Percentiles rank a stretch among this genome's conserved stretches.
These are phyloP conservation scores for Datnioides undecimradiatus DNA, from an alignment of 2,113 vertebrate genomes.

Conservation along the genomic window DNA sequence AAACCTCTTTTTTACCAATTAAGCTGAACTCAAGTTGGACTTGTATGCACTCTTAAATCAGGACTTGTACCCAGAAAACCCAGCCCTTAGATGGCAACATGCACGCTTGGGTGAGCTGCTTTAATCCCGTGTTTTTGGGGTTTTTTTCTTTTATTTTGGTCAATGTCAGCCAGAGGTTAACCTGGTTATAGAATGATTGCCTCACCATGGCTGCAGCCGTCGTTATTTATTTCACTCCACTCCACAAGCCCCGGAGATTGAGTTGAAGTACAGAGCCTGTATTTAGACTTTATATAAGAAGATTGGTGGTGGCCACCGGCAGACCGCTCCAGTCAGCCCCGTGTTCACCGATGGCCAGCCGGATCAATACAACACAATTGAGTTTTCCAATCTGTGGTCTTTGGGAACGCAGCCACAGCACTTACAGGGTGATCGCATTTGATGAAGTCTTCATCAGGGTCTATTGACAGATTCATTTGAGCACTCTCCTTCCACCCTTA, in stretches of 20 bases:
- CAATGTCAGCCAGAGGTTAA: constrained; percentile 83
- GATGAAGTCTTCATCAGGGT: constrained; percentile 86
- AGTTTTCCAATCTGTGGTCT: constrained; percentile 83
- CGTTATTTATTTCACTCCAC: constrained; percentile 75
- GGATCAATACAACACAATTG: constrained; percentile 86
- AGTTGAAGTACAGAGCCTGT: constrained; percentile 73
- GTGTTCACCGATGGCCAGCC: constrained; percentile 75
- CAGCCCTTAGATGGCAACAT: constrained; percentile 51
- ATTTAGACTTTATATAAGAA: constrained; percentile 83
- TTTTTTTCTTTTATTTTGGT: constrained; percentile 64
- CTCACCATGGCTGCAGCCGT: constrained; percentile 61
- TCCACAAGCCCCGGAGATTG: constrained; percentile 76
- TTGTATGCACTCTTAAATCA: constrained; percentile 32
- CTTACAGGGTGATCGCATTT: constrained; percentile 83
- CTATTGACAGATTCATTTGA: constrained; percentile 85
- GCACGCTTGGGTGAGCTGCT: constrained; percentile 53
- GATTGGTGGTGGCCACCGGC: constrained; percentile 72
- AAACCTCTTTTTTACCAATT: constrained; percentile 50
- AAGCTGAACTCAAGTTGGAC: constrained; percentile 37
- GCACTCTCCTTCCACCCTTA: constrained; percentile 54
- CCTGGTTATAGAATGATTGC: constrained; percentile 78
- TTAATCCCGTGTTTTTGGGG: constrained; percentile 69
- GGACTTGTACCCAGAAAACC: constrained; percentile 31
- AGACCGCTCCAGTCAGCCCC: constrained; percentile 49
- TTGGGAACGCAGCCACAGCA: constrained; percentile 71